Evolutionary conservation across 2,113 vertebrate genomes (phyloP).

Genomic region (Pleuronectes platessa): DNA sequence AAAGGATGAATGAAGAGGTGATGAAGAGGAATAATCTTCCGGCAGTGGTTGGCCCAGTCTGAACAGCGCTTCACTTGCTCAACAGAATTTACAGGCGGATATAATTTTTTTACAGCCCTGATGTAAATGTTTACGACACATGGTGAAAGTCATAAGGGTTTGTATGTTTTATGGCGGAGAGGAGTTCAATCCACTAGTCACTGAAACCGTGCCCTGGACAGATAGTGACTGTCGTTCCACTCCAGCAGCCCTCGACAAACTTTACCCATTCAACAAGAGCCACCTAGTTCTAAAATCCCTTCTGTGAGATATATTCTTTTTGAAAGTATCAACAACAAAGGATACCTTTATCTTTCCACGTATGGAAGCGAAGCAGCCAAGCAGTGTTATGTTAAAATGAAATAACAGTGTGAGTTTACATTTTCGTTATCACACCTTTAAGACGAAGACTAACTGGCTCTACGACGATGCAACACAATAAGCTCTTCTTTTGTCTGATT

Average conservation of each 20-base stretch:
- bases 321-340: no score
- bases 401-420: no score
- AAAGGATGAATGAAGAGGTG: background rate
- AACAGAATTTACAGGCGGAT: slow-evolving; percentile 7
- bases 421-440: no score
- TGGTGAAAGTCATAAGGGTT: background rate
- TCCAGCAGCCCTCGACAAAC: background rate
- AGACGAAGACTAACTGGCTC: no score
- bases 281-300: no score
- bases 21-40: background rate
- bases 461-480: no score
- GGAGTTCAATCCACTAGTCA: background rate
- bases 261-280: background rate
- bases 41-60: background rate
- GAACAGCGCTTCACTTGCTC: background rate
- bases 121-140: slow-evolving; percentile 30
- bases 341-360: no score
- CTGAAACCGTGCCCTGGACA: background rate
- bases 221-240: background rate
- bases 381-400: no score
- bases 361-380: no score
- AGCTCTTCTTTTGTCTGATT: no score
- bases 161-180: slow-evolving; percentile 1
- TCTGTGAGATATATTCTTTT: no score
- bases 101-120: slow-evolving; percentile 27